Evolutionary conservation across 2,797 vertebrate genomes (phyloP).

Genomic region (Poecilia picta): DNA sequence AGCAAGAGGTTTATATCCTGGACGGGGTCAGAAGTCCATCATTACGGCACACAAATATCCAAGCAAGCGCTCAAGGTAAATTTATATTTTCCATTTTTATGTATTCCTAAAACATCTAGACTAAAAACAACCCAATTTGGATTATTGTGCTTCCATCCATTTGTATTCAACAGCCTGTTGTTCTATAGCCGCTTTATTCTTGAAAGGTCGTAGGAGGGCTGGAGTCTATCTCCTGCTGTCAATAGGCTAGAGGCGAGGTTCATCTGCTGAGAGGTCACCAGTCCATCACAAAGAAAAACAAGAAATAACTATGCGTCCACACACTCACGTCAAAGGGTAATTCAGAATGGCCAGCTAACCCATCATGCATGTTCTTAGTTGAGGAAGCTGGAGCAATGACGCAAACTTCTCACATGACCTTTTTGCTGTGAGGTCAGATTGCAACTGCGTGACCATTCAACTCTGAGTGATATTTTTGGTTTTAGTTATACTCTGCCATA

Average conservation of each 20-base stretch:
- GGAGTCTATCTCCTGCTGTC: not conserved
- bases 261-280: not conserved
- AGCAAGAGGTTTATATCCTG: not conserved
- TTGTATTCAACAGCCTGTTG: not conserved
- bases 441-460: not conserved
- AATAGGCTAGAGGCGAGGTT: not conserved
- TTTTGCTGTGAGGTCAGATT: not conserved
- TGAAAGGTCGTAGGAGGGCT: not conserved
- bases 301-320: not conserved
- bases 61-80: not conserved
- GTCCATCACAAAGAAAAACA: conserved; percentile 2
- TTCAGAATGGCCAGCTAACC: not conserved
- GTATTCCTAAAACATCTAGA: not conserved
- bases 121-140: not conserved
- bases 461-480: not conserved
- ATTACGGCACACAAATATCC: not conserved
- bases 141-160: not conserved
- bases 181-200: not conserved
- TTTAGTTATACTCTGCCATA: not conserved
- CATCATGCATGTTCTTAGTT: not conserved
- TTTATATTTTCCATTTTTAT: not conserved
- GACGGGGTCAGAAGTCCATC: not conserved
- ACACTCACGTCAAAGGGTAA: not conserved
- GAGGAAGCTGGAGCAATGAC: not conserved
- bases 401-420: not conserved